phyloP scores from a whole-genome alignment of 2,888 invertebrate genomes.

The Sinodicranocentrus sp. region DNA sequence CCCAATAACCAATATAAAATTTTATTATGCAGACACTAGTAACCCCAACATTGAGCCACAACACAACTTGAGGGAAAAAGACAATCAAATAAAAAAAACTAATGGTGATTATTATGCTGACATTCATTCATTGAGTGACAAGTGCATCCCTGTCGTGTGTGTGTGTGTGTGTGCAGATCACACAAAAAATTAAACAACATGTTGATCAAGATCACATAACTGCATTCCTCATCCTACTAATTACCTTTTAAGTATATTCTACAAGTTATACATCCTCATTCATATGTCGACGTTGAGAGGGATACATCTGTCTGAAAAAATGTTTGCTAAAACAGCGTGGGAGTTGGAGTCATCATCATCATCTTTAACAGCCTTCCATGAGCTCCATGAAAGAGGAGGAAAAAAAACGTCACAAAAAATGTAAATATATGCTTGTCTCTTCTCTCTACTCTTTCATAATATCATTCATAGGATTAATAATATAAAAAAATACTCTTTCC shows the following conservation, averaged over 20 bases:
- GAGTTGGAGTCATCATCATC: slow-evolving; percentile 5
- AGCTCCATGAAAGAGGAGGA: neutral
- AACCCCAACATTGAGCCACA: no score
- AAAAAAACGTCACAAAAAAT: neutral
- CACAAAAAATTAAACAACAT: neutral
- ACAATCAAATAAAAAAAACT: slow-evolving; percentile 9
- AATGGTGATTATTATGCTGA: slow-evolving; percentile 1
- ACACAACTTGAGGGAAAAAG: no score
- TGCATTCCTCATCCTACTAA: no score
- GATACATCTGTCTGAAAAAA: no score
- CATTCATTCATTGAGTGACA: slow-evolving; percentile 11
- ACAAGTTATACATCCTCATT: no score
- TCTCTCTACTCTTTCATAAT: neutral
- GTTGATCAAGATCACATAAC: neutral
- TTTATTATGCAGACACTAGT: neutral
- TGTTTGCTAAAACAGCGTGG: slow-evolving; percentile 1
- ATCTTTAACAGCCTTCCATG: neutral
- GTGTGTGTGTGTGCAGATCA: neutral
- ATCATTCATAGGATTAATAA: no score
- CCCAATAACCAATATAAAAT: slow-evolving; percentile 17
- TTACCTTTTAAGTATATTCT: no score
- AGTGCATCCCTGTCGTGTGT: neutral
- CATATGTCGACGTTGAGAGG: no score
- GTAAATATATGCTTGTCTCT: neutral
- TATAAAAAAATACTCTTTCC: neutral